Conservation (phyloP, 1,140 invertebrate genomes). For the Anoplophora glabripennis region DNA sequence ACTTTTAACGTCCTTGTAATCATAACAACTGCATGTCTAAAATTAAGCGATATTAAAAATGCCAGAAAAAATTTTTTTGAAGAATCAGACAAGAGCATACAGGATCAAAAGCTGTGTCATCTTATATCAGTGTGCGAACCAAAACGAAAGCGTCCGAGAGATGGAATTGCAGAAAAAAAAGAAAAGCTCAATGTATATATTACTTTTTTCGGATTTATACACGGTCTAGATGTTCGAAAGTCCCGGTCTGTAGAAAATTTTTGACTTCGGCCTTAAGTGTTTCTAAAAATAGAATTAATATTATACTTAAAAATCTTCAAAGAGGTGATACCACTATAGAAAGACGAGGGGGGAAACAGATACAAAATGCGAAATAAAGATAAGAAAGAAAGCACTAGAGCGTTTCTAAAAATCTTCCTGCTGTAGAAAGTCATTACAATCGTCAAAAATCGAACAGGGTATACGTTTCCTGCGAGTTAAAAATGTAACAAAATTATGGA, state of each 20-base stretch:
- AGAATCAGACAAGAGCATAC: neutral
- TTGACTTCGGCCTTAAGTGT: no score
- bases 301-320: no score
- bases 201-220: slow-evolving; percentile 1
- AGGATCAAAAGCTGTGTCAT: no score
- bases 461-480: slow-evolving; percentile 3
- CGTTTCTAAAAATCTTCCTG: slow-evolving; percentile 3
- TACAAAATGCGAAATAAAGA: no score
- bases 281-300: no score
- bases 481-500: slow-evolving; percentile 5
- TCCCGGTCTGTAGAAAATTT: slow-evolving; percentile 7
- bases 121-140: neutral
- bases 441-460: neutral
- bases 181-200: neutral
- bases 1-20: no score
- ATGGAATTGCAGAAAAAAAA: slow-evolving; percentile 6
- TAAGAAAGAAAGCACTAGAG: no score
- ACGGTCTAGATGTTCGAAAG: neutral
- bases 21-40: slow-evolving; percentile 2
- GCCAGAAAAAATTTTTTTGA: slow-evolving; percentile 9
- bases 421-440: slow-evolving; percentile 4
- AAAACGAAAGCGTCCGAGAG: neutral
- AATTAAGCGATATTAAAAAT: neutral
- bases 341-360: no score
- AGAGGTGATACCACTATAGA: no score